Evolutionary conservation across 2,113 vertebrate genomes (phyloP).

Genomic region (Neotoma lepida): DNA sequence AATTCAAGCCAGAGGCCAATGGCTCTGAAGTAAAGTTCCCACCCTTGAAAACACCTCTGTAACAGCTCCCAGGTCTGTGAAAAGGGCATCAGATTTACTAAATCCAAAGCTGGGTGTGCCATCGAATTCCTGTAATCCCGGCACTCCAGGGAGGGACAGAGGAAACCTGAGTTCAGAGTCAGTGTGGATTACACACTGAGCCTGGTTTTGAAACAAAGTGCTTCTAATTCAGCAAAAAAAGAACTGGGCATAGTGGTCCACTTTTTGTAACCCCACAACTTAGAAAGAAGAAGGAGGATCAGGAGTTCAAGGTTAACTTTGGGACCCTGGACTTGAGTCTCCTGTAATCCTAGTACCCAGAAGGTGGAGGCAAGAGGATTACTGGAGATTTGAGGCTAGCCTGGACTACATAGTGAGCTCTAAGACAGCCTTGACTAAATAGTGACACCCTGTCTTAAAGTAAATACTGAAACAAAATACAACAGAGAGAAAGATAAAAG

Average conservation of each 20-base stretch:
- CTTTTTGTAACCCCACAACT: neutral
- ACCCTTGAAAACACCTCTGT: neutral
- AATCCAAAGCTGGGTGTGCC: neutral
- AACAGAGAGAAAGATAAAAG: neutral
- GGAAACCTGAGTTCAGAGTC: neutral
- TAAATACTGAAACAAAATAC: neutral
- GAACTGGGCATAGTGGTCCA: fast-evolving
- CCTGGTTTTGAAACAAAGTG: neutral
- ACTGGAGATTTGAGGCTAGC: neutral
- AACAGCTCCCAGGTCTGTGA: neutral
- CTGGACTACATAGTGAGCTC: neutral
- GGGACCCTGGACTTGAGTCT: neutral
- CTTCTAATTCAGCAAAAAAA: neutral
- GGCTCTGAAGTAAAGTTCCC: neutral
- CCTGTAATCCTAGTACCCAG: neutral
- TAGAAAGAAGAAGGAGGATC: neutral
- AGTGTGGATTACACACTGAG: neutral
- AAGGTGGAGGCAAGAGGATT: neutral
- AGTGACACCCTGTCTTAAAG: neutral
- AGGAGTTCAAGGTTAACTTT: neutral
- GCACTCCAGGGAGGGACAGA: neutral
- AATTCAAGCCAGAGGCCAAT: neutral
- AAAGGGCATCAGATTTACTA: neutral
- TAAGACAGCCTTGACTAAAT: neutral
- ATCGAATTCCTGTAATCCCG: neutral